These are phyloP conservation scores for Sinocyclocheilus anshuiensis DNA, from an alignment of 2,113 vertebrate species.

Conservation along the genomic window DNA sequence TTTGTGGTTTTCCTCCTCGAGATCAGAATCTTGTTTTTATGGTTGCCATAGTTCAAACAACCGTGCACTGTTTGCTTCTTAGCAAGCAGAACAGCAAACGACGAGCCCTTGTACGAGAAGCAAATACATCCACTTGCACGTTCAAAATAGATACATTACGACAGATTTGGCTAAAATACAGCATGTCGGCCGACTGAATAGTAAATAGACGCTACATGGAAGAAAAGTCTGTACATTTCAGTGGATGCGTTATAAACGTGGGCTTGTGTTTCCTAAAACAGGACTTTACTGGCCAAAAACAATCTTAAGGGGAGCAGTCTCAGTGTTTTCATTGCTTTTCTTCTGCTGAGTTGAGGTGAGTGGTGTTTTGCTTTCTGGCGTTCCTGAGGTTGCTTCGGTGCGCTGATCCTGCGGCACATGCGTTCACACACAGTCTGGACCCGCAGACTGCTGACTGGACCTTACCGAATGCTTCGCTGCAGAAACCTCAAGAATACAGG, in stretches of 20 bases:
- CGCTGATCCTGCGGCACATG: conserved; percentile 58
- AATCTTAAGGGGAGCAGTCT: conserved; percentile 73
- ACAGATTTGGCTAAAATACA: conserved; percentile 47
- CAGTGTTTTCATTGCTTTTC: conserved; percentile 79
- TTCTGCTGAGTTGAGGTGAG: conserved; percentile 73
- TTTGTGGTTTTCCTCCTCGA: conserved; percentile 23
- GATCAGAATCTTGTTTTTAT: conserved; percentile 16
- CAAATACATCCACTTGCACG: conserved; percentile 62
- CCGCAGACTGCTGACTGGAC: conserved; percentile 53
- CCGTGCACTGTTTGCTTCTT: not conserved
- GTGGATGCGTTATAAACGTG: conserved; percentile 70
- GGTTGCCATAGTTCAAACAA: conserved; percentile 21
- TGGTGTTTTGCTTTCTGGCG: conserved; percentile 65
- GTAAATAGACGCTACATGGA: conserved; percentile 64
- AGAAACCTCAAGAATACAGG: conserved; percentile 35
- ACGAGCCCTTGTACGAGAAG: conserved; percentile 25
- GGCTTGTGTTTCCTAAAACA: conserved; percentile 74
- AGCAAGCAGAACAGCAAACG: conserved; percentile 15
- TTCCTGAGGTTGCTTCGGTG: conserved; percentile 56
- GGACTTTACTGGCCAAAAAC: conserved; percentile 73
- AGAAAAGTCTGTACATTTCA: conserved; percentile 71
- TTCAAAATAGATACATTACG: conserved; percentile 40
- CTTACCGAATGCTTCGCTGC: conserved; percentile 25
- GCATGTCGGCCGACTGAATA: conserved; percentile 54
- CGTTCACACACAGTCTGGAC: conserved; percentile 17